Base-by-base conservation (phyloP, 2,797 vertebrate genomes). In the Diglossa cyanea region DNA sequence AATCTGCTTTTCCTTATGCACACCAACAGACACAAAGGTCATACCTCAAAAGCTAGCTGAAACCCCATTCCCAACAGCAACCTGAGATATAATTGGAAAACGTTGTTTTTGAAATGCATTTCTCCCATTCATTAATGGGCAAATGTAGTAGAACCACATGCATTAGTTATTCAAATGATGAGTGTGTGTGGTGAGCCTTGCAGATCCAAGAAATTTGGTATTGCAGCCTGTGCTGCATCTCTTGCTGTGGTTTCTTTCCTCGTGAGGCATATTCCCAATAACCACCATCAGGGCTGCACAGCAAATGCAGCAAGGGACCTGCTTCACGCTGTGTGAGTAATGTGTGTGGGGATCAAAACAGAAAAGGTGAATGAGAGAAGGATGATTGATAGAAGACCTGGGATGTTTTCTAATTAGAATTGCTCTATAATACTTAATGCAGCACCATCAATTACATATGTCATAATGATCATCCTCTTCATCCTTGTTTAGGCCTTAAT, bases 361-460 rank as follows among this genome's bases (percentile, higher is more conserved):
- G 74, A 84, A 93, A 93, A 95, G 54, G 31, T 88, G 78, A 94
- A 78, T 0, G 11, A 88, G 47, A 73, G 80, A 74, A 57, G 51
- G 55, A 74, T 73, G 90, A 93, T 92, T 93, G 86, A 91, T 95
- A 66, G 86, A 93, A 95, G 67, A 67, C 85, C 39, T 79, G 71
- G 71, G 58, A 80, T 82, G 71, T 90, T 94, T 95, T 93, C 33
- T 93, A 97, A 95, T 97, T 96, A 78, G 80, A 95, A 83, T 55
- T 74, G 55, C 62, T 91, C 44, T 84, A 40, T 93, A 93, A 79
- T 72, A 73, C 74, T 90, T 95, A 90, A 87, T 37, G 57, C 50
- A 78, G n/a, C 33, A 30, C 24, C 83, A 93, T 97, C 92, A 96
- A 93, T 93, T 94, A 79, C 83, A 65, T 75, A 45, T 78, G 65